Evolutionary conservation across 2,797 vertebrate genomes (phyloP).

Genomic region (Semaprochilodus insignis): DNA sequence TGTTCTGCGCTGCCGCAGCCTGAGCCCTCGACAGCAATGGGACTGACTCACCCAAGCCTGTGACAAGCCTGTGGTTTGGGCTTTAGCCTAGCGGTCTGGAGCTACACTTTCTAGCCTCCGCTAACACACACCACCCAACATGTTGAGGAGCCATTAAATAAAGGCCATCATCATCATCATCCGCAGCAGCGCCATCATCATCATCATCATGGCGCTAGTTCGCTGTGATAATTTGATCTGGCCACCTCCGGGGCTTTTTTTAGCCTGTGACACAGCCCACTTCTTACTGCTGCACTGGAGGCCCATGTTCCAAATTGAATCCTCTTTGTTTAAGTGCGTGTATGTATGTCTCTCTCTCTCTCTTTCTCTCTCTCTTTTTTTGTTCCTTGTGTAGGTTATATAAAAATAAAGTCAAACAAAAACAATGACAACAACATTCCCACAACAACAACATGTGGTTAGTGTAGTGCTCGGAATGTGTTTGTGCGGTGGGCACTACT

Average conservation of each 20-base stretch:
- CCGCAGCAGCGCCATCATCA: slow-evolving; percentile 57
- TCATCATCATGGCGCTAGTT: slow-evolving; percentile 64
- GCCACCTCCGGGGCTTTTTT: slow-evolving; percentile 70
- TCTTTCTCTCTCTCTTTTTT: background rate
- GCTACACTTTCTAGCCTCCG: slow-evolving; percentile 25
- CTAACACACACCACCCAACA: slow-evolving; percentile 40
- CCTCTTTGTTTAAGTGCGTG: slow-evolving; percentile 9
- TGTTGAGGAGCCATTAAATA: slow-evolving; percentile 44
- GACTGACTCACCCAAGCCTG: slow-evolving; percentile 35
- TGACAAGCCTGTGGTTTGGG: slow-evolving; percentile 47
- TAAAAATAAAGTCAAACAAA: slow-evolving; percentile 45
- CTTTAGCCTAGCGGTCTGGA: slow-evolving; percentile 20
- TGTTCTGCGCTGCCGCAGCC: background rate
- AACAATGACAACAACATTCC: slow-evolving; percentile 41
- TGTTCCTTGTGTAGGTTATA: slow-evolving; percentile 16
- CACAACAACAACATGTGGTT: slow-evolving; percentile 47
- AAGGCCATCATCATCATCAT: slow-evolving; percentile 53
- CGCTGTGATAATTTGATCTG: slow-evolving; percentile 69
- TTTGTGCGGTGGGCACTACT: slow-evolving; percentile 35
- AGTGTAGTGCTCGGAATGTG: slow-evolving; percentile 42
- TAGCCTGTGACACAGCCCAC: slow-evolving; percentile 65
- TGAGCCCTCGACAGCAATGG: background rate
- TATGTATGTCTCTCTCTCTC: background rate
- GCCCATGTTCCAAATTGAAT: slow-evolving; percentile 47
- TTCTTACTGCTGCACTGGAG: slow-evolving; percentile 35